These are phyloP conservation scores for Laterallus jamaicensis DNA, from an alignment of 2,113 vertebrate genomes.

Conservation along the genomic window DNA sequence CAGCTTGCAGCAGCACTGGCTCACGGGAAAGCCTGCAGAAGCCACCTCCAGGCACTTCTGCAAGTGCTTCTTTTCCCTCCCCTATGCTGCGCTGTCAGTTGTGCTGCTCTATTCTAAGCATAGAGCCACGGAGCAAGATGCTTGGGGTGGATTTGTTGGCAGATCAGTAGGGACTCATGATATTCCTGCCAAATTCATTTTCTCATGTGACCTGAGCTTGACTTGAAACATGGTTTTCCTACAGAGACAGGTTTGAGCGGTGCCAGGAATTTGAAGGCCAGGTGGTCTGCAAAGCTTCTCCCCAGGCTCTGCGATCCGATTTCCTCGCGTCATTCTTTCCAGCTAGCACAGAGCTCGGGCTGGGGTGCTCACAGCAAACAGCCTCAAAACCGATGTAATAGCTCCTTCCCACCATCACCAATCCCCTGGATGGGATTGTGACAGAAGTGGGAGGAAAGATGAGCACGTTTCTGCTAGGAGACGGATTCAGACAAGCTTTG, in stretches of 20 bases:
- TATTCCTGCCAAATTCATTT: conserved; percentile 60
- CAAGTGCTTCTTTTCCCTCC: neutral
- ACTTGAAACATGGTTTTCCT: conserved; percentile 64
- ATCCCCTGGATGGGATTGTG: neutral
- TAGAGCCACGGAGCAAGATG: conserved; percentile 41
- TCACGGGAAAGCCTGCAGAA: conserved; percentile 24
- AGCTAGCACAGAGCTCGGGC: neutral
- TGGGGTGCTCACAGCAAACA: conserved; percentile 34
- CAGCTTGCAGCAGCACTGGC: neutral
- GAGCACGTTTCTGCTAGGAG: conserved; percentile 49
- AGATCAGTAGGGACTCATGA: conserved; percentile 44
- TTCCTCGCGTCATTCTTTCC: conserved; percentile 39
- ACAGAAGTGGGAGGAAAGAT: conserved; percentile 41
- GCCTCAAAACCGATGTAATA: neutral
- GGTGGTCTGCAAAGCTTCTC: conserved; percentile 60
- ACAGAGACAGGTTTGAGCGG: conserved; percentile 44
- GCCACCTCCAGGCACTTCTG: conserved; percentile 36
- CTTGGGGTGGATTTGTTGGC: conserved; percentile 60
- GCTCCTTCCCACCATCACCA: conserved; percentile 14
- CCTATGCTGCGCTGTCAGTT: conserved; percentile 5
- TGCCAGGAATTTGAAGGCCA: conserved; percentile 54
- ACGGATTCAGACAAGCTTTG: conserved; percentile 21
- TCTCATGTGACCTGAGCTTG: conserved; percentile 64
- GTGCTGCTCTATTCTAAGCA: conserved; percentile 53
- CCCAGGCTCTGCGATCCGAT: conserved; percentile 34